Base-by-base conservation (phyloP, 2,113 vertebrate species). In the Mobula birostris region DNA sequence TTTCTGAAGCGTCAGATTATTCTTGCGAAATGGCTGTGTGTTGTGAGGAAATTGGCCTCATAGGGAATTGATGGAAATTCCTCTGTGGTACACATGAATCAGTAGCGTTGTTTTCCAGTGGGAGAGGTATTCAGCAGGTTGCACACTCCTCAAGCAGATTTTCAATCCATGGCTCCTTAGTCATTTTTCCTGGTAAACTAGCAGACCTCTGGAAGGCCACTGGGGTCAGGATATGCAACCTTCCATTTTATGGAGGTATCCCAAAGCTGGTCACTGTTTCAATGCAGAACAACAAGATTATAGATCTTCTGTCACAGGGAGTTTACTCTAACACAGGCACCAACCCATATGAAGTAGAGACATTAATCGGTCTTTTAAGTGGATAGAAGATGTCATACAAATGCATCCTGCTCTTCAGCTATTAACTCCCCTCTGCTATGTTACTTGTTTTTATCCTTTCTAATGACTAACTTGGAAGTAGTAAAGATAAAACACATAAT, bases 321-420 rank as follows among this genome's bases (percentile, higher is more conserved):
- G 24, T 88, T 88, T 88, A 66, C n/a, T 63, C 66, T 88, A 88
- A 63, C 85, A 88, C 5, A 88, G 85, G 85, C 29, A 66, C 85
- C 15, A 88, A 88, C 29, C 85, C 85, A 88, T 66, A 63, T 88
- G 9, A 66, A n/a, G 85, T 66, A 66, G n/a, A 14, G 15, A 12
- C 27, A 66, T 88, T 88, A 63, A 88, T 66, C 85, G 27, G 12
- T 88, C 58, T 66, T 17, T 88, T 88, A 88, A 88, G 29, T 68
- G 85, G 61, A 21, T 56, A n/a, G 61, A 19, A 66, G 2, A 32
- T 90, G 85, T 32, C 61, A 66, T 2, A 7, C n/a, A 32, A 90
- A 68, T 63, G 32, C 61, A 32, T 19, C 66, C 14, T 32, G 61
- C n/a, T 66, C 61, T 19, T 32, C 61, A 6, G n/a, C 21, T 17